These are phyloP conservation scores for Uria lomvia DNA, from an alignment of 2,113 vertebrate genomes.

Conservation along the genomic window DNA sequence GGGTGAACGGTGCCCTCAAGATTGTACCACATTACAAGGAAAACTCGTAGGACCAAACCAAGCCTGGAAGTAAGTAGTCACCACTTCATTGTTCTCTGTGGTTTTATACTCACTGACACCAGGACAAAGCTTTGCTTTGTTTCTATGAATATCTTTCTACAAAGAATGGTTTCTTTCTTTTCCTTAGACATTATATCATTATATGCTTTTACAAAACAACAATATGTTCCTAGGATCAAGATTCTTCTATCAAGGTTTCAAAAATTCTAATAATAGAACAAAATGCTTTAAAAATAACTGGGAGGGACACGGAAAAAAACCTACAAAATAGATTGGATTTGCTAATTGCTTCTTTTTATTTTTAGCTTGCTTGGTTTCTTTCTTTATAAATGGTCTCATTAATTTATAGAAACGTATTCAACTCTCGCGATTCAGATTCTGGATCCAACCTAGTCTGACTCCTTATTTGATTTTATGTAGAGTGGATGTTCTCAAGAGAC, in stretches of 20 bases:
- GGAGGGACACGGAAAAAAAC: neutral
- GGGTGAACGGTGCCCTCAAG: neutral
- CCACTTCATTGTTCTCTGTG: neutral
- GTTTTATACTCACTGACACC: neutral
- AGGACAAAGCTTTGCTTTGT: neutral
- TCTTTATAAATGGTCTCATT: neutral
- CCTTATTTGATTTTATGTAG: neutral
- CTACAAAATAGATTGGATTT: neutral
- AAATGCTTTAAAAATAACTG: slow-evolving; percentile 32
- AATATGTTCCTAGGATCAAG: slow-evolving; percentile 13
- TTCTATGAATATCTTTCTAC: slow-evolving; percentile 58
- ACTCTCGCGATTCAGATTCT: neutral
- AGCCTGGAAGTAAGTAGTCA: neutral
- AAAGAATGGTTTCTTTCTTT: slow-evolving; percentile 64
- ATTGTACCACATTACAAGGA: neutral
- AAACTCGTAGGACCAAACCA: neutral
- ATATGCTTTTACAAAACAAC: slow-evolving; percentile 20
- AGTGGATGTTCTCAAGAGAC: neutral
- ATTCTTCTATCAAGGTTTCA: slow-evolving; percentile 8
- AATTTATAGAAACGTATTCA: neutral
- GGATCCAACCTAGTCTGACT: neutral
- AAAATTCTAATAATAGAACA: slow-evolving; percentile 11
- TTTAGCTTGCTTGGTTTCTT: neutral
- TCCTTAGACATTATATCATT: slow-evolving; percentile 6
- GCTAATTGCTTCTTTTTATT: neutral